Percentiles rank a stretch among this genome's conserved stretches.
These are phyloP conservation scores for Lagocephalus sceleratus DNA, from an alignment of 2,797 vertebrate genomes.

Conservation along the genomic window DNA sequence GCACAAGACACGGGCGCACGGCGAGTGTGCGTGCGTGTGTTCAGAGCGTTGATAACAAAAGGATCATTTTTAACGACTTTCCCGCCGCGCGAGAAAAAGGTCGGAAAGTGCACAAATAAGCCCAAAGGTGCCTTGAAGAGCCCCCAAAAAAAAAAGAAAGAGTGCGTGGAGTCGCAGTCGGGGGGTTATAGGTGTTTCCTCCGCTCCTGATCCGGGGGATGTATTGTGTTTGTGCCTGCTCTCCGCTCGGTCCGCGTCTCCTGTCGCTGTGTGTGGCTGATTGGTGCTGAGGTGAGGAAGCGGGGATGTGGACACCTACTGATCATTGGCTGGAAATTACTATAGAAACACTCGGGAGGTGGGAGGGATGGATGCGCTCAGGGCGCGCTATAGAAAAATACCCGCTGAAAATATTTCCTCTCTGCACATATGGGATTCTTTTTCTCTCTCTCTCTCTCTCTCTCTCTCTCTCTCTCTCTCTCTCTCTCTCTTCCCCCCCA, in stretches of 20 bases:
- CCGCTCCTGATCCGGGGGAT: slow-evolving; percentile 64
- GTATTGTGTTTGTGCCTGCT: slow-evolving; percentile 67
- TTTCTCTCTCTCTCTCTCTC: not conserved
- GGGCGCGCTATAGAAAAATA: slow-evolving; percentile 56
- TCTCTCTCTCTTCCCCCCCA: too few species aligned
- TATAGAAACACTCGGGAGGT: slow-evolving; percentile 85
- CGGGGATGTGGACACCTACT: slow-evolving; percentile 88
- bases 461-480: too few species aligned
- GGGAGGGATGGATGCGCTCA: slow-evolving; percentile 66
- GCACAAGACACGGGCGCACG: slow-evolving; percentile 45
- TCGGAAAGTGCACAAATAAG: slow-evolving; percentile 68
- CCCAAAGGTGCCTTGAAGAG: slow-evolving; percentile 31
- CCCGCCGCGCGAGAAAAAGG: slow-evolving; percentile 43
- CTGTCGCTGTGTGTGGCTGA: slow-evolving; percentile 89
- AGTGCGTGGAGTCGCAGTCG: slow-evolving; percentile 28
- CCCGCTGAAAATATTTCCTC: not conserved
- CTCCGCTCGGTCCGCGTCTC: slow-evolving; percentile 83
- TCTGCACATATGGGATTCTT: not conserved
- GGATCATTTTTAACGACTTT: slow-evolving; percentile 72
- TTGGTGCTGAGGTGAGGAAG: slow-evolving; percentile 91
- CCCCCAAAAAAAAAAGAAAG: slow-evolving; percentile 4
- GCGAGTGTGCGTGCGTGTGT: slow-evolving; percentile 30
- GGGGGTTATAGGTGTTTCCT: slow-evolving; percentile 49
- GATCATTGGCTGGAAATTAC: slow-evolving; percentile 93
- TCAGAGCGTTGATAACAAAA: slow-evolving; percentile 74